A percentile compares a stretch with the other conserved stretches of the same genome.
phyloP scores from a whole-genome alignment of 2,797 vertebrate species.

The Manis pentadactyla region DNA sequence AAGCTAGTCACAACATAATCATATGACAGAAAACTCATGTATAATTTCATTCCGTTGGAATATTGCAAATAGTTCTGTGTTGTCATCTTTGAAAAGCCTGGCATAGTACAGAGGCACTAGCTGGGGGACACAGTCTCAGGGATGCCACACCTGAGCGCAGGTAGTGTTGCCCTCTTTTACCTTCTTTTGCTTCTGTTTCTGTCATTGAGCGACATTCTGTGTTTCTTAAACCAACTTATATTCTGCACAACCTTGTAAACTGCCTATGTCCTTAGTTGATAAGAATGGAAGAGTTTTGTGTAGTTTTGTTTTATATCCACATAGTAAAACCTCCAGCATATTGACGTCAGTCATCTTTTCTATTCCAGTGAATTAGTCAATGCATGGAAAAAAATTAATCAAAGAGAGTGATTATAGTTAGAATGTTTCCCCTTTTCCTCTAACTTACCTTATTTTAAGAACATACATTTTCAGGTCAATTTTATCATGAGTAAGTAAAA shows the following conservation, averaged over 20 bases:
- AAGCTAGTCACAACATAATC: background rate
- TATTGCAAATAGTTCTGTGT: background rate
- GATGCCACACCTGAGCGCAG: too few relatives aligned
- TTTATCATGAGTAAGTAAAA: too few relatives aligned
- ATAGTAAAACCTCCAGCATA: background rate
- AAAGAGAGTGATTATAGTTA: background rate
- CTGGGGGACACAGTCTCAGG: background rate
- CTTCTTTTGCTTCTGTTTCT: too few relatives aligned
- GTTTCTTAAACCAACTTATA: too few relatives aligned
- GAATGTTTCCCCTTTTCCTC: too few relatives aligned
- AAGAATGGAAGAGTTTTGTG: background rate
- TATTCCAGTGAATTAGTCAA: background rate
- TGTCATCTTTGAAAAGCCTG: background rate
- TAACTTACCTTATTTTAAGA: too few relatives aligned
- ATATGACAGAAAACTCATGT: background rate
- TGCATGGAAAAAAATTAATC: too few relatives aligned
- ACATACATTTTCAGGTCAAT: too few relatives aligned
- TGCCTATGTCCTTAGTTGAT: background rate
- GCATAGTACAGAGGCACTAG: background rate
- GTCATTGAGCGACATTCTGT: background rate
- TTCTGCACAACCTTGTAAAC: background rate
- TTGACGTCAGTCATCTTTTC: background rate
- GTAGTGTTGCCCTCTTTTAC: background rate
- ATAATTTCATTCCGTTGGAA: background rate
- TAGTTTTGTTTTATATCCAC: background rate